Evolutionary conservation across 2,888 invertebrate genomes (phyloP), one percentile per base, ranked within the genome.

Genomic region (Drosophila quasianomalipes): DNA sequence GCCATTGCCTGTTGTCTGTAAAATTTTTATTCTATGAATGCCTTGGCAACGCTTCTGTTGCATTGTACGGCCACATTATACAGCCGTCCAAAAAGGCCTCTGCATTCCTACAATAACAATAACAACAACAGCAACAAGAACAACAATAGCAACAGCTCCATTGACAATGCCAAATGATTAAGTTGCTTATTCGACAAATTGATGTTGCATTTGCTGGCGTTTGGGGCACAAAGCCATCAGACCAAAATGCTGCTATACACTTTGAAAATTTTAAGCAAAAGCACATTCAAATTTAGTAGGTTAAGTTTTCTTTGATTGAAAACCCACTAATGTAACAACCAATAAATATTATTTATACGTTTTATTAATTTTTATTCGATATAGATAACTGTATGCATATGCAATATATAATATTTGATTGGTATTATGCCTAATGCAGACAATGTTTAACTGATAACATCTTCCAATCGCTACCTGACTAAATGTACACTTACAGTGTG

Each of bases 181-280:
- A 88, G 90, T 90, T 88, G 90, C 90, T 89, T 89, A 88, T 89
- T 90, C 84, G 86, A 86, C 88, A 88, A 88, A 88, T 88, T 90
- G 89, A 83, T 86, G 89, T 79, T 79, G 78, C 79, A 72, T 74
- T 68, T 62, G 63, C 53, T 55, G 62, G 64, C 61, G 58, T 62
- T 53, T 39, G 49, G n/a, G 16, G 14, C 58, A 54, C 44, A 69
- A 35, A 33, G 37, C 28, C 31, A 30, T 41, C 28, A 6, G n/a
- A 35, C 35, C 51, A 39, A 26, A 37, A 52, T 58, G 51, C 14
- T n/a, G 35, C 14, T 10, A 26, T 70, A 59, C 53, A 33, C 47
- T 49, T 9, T 1, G 7, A 47, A 53, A 22, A 69, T 30, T 12
- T 1, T 2, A 41, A 2, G 1, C 31, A 49, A 47, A 26, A 16